A percentile compares a stretch with the other conserved stretches of the same genome.
These are phyloP conservation scores for Neomorphus geoffroyi DNA, from an alignment of 2,797 vertebrate genomes.

Conservation along the genomic window DNA sequence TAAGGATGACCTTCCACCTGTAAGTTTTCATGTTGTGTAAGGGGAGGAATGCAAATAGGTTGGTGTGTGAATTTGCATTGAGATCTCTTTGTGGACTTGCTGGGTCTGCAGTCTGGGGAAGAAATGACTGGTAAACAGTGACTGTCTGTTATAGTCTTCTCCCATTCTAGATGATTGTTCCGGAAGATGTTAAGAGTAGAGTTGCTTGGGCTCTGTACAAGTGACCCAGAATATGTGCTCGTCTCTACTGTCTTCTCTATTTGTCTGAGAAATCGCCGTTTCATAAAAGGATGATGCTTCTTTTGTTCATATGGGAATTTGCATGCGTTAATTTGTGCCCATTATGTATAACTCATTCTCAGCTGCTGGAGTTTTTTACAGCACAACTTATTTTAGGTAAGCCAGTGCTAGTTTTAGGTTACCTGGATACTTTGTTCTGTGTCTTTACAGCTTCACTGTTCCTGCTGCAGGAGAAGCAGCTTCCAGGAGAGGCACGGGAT, in stretches of 20 bases:
- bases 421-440: neutral
- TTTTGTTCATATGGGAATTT: neutral
- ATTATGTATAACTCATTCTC: neutral
- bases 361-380: neutral
- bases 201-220: neutral
- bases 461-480: neutral
- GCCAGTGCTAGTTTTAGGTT: neutral
- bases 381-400: neutral
- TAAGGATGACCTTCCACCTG: neutral
- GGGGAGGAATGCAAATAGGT: neutral
- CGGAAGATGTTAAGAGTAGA: neutral
- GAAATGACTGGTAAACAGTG: neutral
- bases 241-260: neutral
- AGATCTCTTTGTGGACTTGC: neutral
- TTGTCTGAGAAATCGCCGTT: neutral
- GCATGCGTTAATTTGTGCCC: neutral
- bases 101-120: neutral
- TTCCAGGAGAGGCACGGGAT: neutral
- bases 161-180: neutral
- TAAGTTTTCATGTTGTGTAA: neutral
- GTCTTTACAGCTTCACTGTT: neutral
- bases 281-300: neutral
- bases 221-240: neutral
- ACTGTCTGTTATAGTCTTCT: neutral
- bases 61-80: neutral